Base-by-base conservation (phyloP, 2,888 invertebrate genomes). In the Proisotoma minuta region DNA sequence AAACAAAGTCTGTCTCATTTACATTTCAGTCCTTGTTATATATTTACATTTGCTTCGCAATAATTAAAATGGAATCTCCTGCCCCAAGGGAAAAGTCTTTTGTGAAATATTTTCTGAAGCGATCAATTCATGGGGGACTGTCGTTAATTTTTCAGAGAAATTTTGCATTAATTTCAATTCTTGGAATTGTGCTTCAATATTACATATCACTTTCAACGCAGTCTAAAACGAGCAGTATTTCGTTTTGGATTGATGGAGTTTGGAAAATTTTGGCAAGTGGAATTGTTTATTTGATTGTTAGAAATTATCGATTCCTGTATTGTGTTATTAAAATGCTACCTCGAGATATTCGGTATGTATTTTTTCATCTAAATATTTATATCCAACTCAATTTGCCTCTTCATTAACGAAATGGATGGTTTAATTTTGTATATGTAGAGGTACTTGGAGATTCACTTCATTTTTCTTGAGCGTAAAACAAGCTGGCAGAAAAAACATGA, bases 401-500 rank as follows among this genome's bases (percentile, higher is more conserved):
- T n/a, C n/a, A n/a, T n/a, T n/a, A n/a, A n/a, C n/a, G n/a, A n/a
- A n/a, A n/a, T n/a, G n/a, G n/a, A n/a, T n/a, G n/a, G n/a, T n/a
- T n/a, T n/a, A n/a, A n/a, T n/a, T n/a, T n/a, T n/a, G n/a, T n/a
- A n/a, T n/a, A n/a, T 26, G 43, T 26, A 70, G 70, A 23, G 69
- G 69, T 24, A 62, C 60, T 3, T 57, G 39, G 48, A 60, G 72
- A 34, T 70, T 72, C 57, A 50, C 57, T 12, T 34, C 62, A 27
- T 66, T 70, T 15, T 49, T 70, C 3, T 20, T 43, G 12, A 49
- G 58, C n/a, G 57, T 88, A 10, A 83, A 83, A 70, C 79, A 80
- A 18, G 85, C 85, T 73, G 83, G 85, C 53, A 85, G 83, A 63
- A 86, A 86, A 73, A 85, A 91, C 76, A 81, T 84, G 29, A 87